phyloP scores from a whole-genome alignment of 2,113 vertebrate species.

The Ceyx margarethae region DNA sequence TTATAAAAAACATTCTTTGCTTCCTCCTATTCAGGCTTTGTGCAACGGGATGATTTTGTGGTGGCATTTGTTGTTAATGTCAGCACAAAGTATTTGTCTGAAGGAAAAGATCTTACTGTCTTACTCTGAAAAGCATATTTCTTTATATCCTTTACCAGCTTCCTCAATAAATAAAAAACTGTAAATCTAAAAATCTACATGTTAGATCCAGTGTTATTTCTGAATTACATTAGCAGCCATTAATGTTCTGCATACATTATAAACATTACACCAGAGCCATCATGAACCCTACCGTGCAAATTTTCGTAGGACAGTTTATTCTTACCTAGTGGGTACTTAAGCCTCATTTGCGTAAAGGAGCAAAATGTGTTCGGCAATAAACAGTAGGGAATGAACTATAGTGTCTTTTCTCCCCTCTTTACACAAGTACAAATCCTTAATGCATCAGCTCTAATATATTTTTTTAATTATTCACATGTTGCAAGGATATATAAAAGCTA shows the following conservation, averaged over 20 bases:
- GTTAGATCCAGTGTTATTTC: constrained; percentile 56
- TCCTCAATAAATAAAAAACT: background rate
- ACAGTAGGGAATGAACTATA: constrained; percentile 29
- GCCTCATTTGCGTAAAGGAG: constrained; percentile 66
- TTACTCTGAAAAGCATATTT: background rate
- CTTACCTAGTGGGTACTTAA: constrained; percentile 70
- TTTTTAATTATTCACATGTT: background rate
- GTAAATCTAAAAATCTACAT: background rate
- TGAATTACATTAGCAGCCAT: constrained; percentile 57
- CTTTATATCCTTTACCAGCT: background rate
- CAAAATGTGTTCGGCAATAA: constrained; percentile 66
- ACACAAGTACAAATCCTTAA: constrained; percentile 31
- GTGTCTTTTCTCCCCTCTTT: constrained; percentile 1
- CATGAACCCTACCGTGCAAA: constrained; percentile 62
- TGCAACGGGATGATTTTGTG: background rate
- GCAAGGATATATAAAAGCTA: background rate
- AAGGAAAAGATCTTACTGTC: background rate
- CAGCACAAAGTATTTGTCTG: background rate
- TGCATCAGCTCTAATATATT: background rate
- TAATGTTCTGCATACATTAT: constrained; percentile 68
- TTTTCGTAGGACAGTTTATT: constrained; percentile 78
- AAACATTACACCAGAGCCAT: constrained; percentile 68
- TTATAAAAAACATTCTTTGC: background rate
- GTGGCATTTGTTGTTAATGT: background rate
- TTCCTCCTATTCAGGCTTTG: background rate